These are phyloP conservation scores for Microtus ochrogaster DNA, from an alignment of 2,113 vertebrate genomes.

Conservation along the genomic window DNA sequence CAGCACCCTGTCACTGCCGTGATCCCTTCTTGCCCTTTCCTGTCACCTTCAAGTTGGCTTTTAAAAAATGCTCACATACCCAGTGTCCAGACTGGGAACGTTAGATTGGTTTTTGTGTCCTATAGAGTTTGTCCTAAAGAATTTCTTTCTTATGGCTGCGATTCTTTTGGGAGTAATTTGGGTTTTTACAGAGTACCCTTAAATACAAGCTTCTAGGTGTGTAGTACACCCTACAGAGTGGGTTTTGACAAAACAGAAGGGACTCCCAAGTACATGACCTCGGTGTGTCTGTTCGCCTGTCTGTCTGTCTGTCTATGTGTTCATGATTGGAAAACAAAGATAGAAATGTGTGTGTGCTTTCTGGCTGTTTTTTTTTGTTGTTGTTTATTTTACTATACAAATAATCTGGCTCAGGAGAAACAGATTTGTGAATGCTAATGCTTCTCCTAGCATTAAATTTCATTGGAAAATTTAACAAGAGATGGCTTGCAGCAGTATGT, in stretches of 20 bases:
- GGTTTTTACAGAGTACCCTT: not conserved
- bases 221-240: not conserved
- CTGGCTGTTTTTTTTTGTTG: not conserved
- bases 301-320: not conserved
- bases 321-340: not conserved
- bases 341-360: not conserved
- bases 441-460: conserved; percentile 61
- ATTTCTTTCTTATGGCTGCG: not conserved
- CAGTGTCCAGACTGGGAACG: not conserved
- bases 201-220: not conserved
- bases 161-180: not conserved
- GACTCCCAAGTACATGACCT: not conserved
- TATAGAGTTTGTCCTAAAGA: not conserved
- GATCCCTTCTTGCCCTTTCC: not conserved
- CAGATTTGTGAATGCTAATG: conserved; percentile 58
- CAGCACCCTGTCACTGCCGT: not conserved
- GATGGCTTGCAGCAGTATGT: conserved; percentile 64
- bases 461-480: conserved; percentile 70
- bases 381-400: conserved; percentile 21
- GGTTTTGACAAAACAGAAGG: not conserved
- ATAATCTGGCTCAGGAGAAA: not conserved
- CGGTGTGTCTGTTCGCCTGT: not conserved
- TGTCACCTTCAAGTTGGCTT: not conserved
- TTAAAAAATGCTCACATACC: not conserved
- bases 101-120: not conserved